Percentiles rank a stretch among this genome's conserved stretches.
Conservation (phyloP, 1,140 invertebrate species). For the Rhagoletis zephyria region DNA sequence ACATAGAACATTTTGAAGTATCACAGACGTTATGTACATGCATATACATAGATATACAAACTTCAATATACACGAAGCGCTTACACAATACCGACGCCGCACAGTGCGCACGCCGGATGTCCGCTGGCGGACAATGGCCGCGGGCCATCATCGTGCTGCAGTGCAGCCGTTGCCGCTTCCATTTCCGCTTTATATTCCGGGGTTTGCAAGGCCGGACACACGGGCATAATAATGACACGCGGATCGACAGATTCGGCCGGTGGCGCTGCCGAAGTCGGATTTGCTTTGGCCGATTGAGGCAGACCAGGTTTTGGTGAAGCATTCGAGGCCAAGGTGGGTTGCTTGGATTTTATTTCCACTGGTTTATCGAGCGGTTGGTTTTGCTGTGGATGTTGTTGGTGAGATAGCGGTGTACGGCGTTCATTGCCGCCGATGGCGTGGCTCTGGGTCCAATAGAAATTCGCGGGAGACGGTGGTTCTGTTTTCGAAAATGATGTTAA, state of each 20-base stretch:
- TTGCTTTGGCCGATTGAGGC: constrained; percentile 61
- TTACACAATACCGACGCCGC: constrained; percentile 73
- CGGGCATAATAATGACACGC: constrained; percentile 68
- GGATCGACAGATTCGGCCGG: constrained; percentile 63
- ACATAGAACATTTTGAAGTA: no score
- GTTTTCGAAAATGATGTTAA: neutral
- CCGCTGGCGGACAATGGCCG: constrained; percentile 69
- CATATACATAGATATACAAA: neutral
- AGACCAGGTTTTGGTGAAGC: constrained; percentile 74
- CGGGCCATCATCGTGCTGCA: constrained; percentile 60
- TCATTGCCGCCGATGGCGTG: constrained; percentile 77
- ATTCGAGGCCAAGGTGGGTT: constrained; percentile 67
- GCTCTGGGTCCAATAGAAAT: constrained; percentile 78
- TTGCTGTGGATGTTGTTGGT: constrained; percentile 60
- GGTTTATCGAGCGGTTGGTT: constrained; percentile 54
- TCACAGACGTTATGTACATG: neutral
- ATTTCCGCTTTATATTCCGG: constrained; percentile 69
- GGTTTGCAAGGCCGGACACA: constrained; percentile 68
- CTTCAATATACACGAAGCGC: constrained; percentile 56
- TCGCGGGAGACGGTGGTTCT: constrained; percentile 75
- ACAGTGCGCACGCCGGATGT: constrained; percentile 70
- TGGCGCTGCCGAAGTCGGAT: constrained; percentile 41
- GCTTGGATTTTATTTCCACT: constrained; percentile 66
- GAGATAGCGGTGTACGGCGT: constrained; percentile 64
- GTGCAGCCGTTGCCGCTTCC: constrained; percentile 62